Evolutionary conservation across 2,113 vertebrate genomes (phyloP).

Genomic region (Hemichromis elongatus): DNA sequence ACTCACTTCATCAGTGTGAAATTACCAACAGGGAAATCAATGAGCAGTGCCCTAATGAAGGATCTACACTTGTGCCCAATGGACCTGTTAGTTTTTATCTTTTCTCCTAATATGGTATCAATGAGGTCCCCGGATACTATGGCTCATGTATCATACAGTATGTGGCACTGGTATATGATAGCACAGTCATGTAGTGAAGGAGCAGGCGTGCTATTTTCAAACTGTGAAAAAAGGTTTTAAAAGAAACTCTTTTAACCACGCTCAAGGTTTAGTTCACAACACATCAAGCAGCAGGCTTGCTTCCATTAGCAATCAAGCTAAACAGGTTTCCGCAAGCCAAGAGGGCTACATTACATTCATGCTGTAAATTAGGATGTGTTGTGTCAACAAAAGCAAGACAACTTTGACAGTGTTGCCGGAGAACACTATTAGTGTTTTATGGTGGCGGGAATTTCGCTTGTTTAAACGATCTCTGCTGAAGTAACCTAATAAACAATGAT

Average conservation of each 20-base stretch:
- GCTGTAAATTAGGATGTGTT: slow-evolving; percentile 6
- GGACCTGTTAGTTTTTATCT: slow-evolving; percentile 60
- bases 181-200: background rate
- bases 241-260: background rate
- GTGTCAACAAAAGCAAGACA: slow-evolving; percentile 30
- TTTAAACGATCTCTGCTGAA: slow-evolving; percentile 23
- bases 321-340: slow-evolving; percentile 16
- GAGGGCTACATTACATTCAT: background rate
- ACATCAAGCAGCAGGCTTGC: slow-evolving; percentile 33
- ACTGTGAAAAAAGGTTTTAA: background rate
- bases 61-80: slow-evolving; percentile 64
- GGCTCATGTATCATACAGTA: slow-evolving; percentile 45
- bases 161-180: background rate
- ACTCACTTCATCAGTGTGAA: slow-evolving; percentile 72
- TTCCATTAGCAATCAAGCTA: slow-evolving; percentile 43
- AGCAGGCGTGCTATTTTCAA: background rate
- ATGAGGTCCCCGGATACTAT: slow-evolving; percentile 40
- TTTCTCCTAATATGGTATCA: slow-evolving; percentile 60
- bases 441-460: background rate
- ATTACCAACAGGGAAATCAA: slow-evolving; percentile 74
- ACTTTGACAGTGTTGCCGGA: slow-evolving; percentile 9
- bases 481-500: slow-evolving; percentile 29
- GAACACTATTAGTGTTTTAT: slow-evolving; percentile 23
- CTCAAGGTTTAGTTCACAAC: background rate
- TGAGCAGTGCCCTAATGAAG: slow-evolving; percentile 67